These are phyloP conservation scores for Agrochola lota DNA, from an alignment of 2,888 invertebrate genomes.

Conservation along the genomic window DNA sequence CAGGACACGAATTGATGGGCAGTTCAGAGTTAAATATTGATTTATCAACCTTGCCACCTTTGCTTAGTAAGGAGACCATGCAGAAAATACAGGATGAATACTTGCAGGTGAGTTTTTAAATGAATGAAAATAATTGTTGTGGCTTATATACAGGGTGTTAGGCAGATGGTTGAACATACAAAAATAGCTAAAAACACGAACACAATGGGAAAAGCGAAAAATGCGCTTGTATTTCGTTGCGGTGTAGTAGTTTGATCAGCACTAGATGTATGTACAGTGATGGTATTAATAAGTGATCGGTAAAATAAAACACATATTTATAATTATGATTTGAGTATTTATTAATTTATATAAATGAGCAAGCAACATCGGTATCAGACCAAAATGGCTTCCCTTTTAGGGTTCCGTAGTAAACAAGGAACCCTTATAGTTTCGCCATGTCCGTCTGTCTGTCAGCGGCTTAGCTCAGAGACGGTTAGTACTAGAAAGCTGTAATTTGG, in stretches of 20 bases:
- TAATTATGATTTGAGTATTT: too few species aligned
- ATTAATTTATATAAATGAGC: too few species aligned
- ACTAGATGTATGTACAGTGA: background rate
- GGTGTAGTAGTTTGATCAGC: background rate
- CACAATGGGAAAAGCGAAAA: background rate
- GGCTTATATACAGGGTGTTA: too few species aligned
- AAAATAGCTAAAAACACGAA: background rate
- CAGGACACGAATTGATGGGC: conserved; percentile 96
- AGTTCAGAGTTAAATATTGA: conserved; percentile 96
- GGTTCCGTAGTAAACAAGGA: too few species aligned
- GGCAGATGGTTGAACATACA: too few species aligned
- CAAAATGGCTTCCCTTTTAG: too few species aligned
- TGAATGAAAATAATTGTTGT: background rate
- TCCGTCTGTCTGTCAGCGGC: too few species aligned
- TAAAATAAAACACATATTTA: too few species aligned
- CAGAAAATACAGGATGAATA: conserved; percentile 95
- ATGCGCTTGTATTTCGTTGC: background rate
- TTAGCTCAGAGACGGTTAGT: too few species aligned
- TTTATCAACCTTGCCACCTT: conserved; percentile 92
- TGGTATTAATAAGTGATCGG: background rate
- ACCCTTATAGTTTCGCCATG: too few species aligned
- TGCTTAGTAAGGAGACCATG: conserved; percentile 94
- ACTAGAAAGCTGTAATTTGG: too few species aligned
- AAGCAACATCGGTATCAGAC: too few species aligned
- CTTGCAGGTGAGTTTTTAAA: conserved; percentile 88